Base-by-base conservation (phyloP, 2,797 vertebrate genomes). In the Tragopan temminckii region DNA sequence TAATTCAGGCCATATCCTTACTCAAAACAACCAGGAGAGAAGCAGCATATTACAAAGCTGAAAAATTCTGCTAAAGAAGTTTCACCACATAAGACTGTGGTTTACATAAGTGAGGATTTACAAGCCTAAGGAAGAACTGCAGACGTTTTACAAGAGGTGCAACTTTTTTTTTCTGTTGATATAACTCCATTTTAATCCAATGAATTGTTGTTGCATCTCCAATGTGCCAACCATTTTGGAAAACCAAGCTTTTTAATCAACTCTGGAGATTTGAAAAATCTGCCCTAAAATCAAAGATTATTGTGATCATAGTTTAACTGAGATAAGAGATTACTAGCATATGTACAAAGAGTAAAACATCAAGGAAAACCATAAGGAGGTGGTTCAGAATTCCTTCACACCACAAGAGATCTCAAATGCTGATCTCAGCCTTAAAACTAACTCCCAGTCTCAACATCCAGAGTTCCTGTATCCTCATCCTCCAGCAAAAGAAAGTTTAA, bases 1-100 rank as follows among this genome's bases (percentile, higher is more conserved):
- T 80, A 85, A 89, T 93, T 90, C 53, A 95, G 80, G 88, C 67
- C 63, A 78, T 94, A 85, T 64, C 76, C 72, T 90, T 72, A 93
- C n/a, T 36, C 72, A 89, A 88, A 95, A 88, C 46, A 93, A 57
- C 43, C 40, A 48, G 50, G 67, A 89, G 45, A 92, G 63, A 84
- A 90, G 46, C 43, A 68, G 11, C 0, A 0, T 40, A 80, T n/a
- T 82, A 62, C 74, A 89, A 77, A 68, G 63, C 57, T 80, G 57
- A 77, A 89, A 75, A 92, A 69, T 35, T 66, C 19, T 84, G n/a
- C 48, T 64, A 45, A 38, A 91, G 67, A 29, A 84, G 87, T 77
- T 92, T 89, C 36, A 76, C 89, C 94, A 81, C 77, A 88, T 83
- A 95, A 88, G 52, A 50, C 61, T 70, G 89, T 35, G 87, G 92